Base-by-base conservation (phyloP, 2,888 invertebrate species). In the Andrena bicolor region DNA sequence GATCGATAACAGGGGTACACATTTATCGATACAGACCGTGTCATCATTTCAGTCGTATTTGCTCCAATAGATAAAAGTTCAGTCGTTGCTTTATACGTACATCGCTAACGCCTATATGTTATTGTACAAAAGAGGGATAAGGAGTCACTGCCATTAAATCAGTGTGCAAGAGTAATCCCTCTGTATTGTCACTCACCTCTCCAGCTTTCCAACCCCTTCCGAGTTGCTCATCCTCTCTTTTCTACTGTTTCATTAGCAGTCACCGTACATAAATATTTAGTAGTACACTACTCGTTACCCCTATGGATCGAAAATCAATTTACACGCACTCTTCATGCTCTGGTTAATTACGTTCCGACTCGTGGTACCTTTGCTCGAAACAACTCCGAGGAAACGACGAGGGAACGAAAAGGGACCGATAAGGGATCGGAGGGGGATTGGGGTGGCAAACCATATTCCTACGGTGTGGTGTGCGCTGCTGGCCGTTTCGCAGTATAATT, bases 131-230 rank as follows among this genome's bases (percentile, higher is more conserved):
- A 51, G 63, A 63, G 32, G 53, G 35, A 58, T 48, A 30, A 49
- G 13, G 49, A 35, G 26, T 65, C 53, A 66, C 20, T 48, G 66
- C 23, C 28, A 4, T 41, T 71, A 68, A 64, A 64, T 28, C 41
- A 23, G 63, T 66, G 64, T 81, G 74, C 69, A 79, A 82, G 80
- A 82, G 80, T 84, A 82, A 71, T 77, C 53, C 74, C 71, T 74
- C 69, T 73, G 82, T 85, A 82, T 84, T 84, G 85, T 85, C 87
- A 87, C 87, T 87, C 87, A 87, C 87, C 87, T 87, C 77, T 73
- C 49, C 53, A 68, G 49, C 53, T 63, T 60, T 23, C 66, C 2
- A 61, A 32, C 35, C 41, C 72, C n/a, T 28, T 63, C 78, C 56
- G 20, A 23, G 10, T 23, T 20, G 20, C 63, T 60, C 35, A 69